Conservation (phyloP, 1,140 invertebrate genomes). For the Protaetia brevitarsis region DNA sequence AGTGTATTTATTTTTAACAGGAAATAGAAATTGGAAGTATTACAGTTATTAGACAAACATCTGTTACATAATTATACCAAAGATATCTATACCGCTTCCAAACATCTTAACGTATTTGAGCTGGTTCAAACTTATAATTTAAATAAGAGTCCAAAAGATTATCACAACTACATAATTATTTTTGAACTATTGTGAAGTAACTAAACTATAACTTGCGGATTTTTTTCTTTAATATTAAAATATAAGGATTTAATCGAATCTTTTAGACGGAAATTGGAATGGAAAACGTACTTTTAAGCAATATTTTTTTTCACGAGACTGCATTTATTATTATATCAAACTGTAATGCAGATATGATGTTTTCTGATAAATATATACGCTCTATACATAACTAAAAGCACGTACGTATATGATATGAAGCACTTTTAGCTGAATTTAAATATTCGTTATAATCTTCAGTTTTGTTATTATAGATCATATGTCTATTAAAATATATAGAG, state of each 20-base stretch:
- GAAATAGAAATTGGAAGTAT: too few species aligned
- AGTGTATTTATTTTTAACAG: too few species aligned
- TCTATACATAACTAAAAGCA: neutral
- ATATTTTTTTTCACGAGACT: too few species aligned
- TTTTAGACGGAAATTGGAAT: neutral
- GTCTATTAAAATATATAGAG: too few species aligned
- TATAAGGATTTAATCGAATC: neutral
- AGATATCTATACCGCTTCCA: neutral
- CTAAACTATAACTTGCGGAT: too few species aligned
- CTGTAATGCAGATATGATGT: neutral
- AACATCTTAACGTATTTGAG: neutral
- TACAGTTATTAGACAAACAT: too few species aligned
- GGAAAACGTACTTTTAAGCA: neutral
- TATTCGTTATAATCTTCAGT: neutral
- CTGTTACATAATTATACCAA: slow-evolving; percentile 8
- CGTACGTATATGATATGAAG: neutral
- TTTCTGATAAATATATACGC: neutral
- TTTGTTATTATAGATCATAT: too few species aligned
- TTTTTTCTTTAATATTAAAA: too few species aligned
- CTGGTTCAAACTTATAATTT: neutral
- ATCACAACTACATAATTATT: slow-evolving; percentile 5
- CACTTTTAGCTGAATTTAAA: neutral
- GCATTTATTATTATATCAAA: too few species aligned
- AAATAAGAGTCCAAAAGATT: neutral
- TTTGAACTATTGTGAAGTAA: neutral